Evolutionary conservation across 2,888 invertebrate species (phyloP), one percentile per base, ranked within the genome.

Genomic region (Drosophila longiperda): DNA sequence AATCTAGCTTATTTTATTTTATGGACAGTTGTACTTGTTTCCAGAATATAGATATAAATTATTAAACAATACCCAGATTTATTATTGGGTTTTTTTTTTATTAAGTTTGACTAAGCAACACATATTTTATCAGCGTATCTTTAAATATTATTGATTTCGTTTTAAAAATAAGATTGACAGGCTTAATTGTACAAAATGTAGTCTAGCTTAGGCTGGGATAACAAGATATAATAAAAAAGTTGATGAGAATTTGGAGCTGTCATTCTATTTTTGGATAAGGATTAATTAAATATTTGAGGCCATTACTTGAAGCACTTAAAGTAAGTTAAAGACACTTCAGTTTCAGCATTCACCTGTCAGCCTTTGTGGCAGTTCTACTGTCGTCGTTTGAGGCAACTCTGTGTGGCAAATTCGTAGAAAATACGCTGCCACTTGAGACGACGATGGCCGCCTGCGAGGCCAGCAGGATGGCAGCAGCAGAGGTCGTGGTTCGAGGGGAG

Each of bases 401-500:
- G 72, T 75, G 78, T 64, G 78, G 78, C 75, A 78, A 63, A 32
- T 45, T 55, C 36, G 61, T 50, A 42, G 77, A 53, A 70, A 71
- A 49, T 61, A 66, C 67, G 64, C 65, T 63, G 79, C 78, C 73
- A 79, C 79, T 79, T 73, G 78, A 79, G 79, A 79, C 78, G 79
- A 79, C 78, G 66, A 40, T 33, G 45, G 29, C 49, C 77, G 58
- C 34, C 32, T 32, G 40, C 52, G 20, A 29, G 54, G 23, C 50
- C 23, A 38, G 42, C 60, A 50, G 33, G 11, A 11, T 29, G 29
- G 29, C 29, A 29, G 29, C 8, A 38, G 38, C 45, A 45, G 15
- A 7, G 15, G 7, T 23, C 15, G 7, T 7, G 8, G 12, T 3
- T 45, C 3, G 68, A 60, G 40, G 63, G 70, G 74, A 1, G 8